phyloP scores from a whole-genome alignment of 2,888 invertebrate species.

The Nemotelus nigrinus region DNA sequence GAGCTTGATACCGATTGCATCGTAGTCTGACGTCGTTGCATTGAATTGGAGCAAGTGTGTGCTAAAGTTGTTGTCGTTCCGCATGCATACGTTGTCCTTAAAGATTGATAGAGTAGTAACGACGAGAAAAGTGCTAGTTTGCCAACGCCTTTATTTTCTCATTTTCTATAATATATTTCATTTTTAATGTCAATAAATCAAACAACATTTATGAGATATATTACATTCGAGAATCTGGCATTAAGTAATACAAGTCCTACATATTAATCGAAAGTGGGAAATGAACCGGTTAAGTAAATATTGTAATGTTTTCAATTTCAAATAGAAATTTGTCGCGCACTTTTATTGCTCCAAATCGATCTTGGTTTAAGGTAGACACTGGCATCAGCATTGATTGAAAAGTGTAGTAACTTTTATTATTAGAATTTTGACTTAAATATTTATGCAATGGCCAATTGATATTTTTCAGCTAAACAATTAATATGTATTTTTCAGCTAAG shows the following conservation, averaged over 20 bases:
- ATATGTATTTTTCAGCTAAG: too few relatives aligned
- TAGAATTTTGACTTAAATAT: too few relatives aligned
- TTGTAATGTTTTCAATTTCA: constrained; percentile 25
- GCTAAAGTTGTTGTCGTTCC: not conserved
- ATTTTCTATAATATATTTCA: constrained; percentile 14
- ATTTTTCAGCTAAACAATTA: too few relatives aligned
- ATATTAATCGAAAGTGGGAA: constrained; percentile 17
- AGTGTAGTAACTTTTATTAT: too few relatives aligned
- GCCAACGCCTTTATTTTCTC: constrained; percentile 23
- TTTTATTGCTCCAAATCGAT: too few relatives aligned
- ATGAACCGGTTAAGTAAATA: constrained; percentile 41
- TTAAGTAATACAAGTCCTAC: constrained; percentile 12
- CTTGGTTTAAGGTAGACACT: too few relatives aligned
- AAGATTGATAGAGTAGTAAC: constrained; percentile 5
- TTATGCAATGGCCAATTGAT: too few relatives aligned
- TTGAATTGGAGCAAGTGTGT: not conserved
- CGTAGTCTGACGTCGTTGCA: not conserved
- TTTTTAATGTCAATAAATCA: constrained; percentile 41
- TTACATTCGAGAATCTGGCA: constrained; percentile 25
- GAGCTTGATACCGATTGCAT: not conserved
- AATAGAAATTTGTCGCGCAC: not conserved
- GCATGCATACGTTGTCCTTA: constrained; percentile 32
- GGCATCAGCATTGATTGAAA: too few relatives aligned
- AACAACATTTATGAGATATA: constrained; percentile 38
- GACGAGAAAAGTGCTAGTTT: constrained; percentile 3